These are phyloP conservation scores for Chinchilla lanigera DNA, from an alignment of 2,113 vertebrate species.

Conservation along the genomic window DNA sequence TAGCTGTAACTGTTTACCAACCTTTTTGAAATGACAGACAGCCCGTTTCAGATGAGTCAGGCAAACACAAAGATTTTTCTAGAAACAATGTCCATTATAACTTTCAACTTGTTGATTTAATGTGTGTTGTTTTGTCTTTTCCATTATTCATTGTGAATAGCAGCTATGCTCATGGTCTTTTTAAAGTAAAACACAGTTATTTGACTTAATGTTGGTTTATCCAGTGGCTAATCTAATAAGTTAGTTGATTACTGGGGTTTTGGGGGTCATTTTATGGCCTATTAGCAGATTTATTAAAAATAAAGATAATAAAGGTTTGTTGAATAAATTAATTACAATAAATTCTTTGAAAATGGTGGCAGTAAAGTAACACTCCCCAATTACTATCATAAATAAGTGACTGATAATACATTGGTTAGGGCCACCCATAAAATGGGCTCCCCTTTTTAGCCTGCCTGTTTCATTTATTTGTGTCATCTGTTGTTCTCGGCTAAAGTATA, in stretches of 20 bases:
- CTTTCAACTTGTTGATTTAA: slow-evolving; percentile 50
- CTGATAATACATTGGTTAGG: not conserved
- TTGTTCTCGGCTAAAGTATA: not conserved
- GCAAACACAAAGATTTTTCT: slow-evolving; percentile 55
- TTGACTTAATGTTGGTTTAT: slow-evolving; percentile 36
- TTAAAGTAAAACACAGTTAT: not conserved
- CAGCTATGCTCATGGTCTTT: not conserved
- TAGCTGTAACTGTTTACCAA: slow-evolving; percentile 31
- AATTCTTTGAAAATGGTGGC: slow-evolving; percentile 15
- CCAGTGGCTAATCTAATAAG: not conserved
- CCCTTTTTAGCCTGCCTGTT: not conserved
- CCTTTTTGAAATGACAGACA: slow-evolving; percentile 43
- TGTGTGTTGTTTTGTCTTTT: slow-evolving; percentile 44
- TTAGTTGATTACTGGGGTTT: slow-evolving; percentile 26
- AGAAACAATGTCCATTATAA: slow-evolving; percentile 32
- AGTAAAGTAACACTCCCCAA: not conserved
- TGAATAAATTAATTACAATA: slow-evolving; percentile 15
- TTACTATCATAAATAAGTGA: not conserved
- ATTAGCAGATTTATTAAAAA: slow-evolving; percentile 5
- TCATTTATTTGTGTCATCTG: not conserved
- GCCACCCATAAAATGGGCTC: not conserved
- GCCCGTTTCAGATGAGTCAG: slow-evolving; percentile 20
- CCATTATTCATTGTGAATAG: slow-evolving; percentile 37
- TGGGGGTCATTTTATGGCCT: not conserved
- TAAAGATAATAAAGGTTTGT: not conserved